Base-by-base conservation (phyloP, 2,888 invertebrate species). In the Thalpophila matura region DNA sequence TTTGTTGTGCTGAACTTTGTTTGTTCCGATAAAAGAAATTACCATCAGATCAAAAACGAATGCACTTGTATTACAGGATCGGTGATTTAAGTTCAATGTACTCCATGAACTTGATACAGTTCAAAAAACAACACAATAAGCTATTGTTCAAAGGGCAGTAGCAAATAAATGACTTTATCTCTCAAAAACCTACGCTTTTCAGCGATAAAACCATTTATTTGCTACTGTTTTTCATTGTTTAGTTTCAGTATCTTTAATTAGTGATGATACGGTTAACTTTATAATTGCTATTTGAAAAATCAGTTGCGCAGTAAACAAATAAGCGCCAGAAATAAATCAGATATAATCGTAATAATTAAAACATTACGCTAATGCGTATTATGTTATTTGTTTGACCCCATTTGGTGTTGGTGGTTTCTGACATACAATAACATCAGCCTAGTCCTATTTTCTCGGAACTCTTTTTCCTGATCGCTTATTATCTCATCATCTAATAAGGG, bases 401-500 rank as follows among this genome's bases (percentile, higher is more conserved):
- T 31, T 49, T 22, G 9, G 18, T 27, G n/a, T 14, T 33, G 4
- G 2, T 42, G 14, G 3, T 61, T 46, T 42, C 27, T 47, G 31
- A 51, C 22, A 40, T 12, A 50, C 6, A 37, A 27, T 31, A 6
- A 50, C 1, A 40, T 55, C 12, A 31, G 12, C 6, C 31, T 74
- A 56, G 62, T 74, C 56, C 14, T 33, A 29, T 71, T 56, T 53
- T 40, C 26, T 74, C 38, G 7, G 31, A 22, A 61, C 22, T 49
- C 38, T 56, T 43, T 74, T 46, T 46, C 55, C 26, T 58, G 38
- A 58, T 37, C 42, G 4, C 35, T 47, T 73, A 50, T 79, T 75
- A 79, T 77, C 80, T 63, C 62, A 33, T 50, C 58, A 68, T 72
- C 56, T 75, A 63, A 77, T 80, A 82, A 82, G 74, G 77, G 80